Conservation (phyloP, 1,140 invertebrate species). For the Danaus plexippus region DNA sequence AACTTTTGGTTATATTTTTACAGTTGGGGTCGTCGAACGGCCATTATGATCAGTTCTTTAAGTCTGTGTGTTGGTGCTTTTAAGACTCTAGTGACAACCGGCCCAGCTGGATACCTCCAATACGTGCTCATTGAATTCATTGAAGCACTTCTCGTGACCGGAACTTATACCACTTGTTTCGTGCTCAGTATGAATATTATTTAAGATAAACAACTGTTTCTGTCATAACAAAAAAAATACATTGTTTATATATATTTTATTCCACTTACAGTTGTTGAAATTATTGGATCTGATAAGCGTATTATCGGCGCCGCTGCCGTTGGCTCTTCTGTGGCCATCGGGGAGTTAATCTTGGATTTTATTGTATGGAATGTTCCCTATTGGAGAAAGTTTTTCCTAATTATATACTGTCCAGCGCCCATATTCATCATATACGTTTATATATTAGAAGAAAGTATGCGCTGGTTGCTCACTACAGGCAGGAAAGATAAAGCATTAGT, state of each 20-base stretch:
- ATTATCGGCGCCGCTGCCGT: conserved; percentile 17
- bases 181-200: conserved; percentile 24
- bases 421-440: conserved; percentile 19
- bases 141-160: conserved; percentile 28
- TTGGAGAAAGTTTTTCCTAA: conserved; percentile 15
- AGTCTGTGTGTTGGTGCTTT: conserved; percentile 22
- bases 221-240: not conserved
- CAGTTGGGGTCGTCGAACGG: conserved; percentile 23
- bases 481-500: conserved; percentile 75
- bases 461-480: conserved; percentile 74
- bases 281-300: conserved; percentile 21
- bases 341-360: conserved; percentile 14
- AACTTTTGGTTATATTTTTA: not conserved
- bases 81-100: conserved; percentile 16
- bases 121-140: conserved; percentile 32
- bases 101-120: conserved; percentile 22
- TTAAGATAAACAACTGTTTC: not conserved
- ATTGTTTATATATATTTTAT: conserved; percentile 19
- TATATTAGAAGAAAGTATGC: conserved; percentile 78
- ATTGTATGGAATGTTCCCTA: conserved; percentile 18
- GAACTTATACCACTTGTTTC: conserved; percentile 32
- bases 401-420: conserved; percentile 13
- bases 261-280: conserved; percentile 17
- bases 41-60: conserved; percentile 27
- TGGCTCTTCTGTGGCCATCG: conserved; percentile 14